Evolutionary conservation across 2,797 vertebrate genomes (phyloP), one percentile per base, ranked within the genome.

Genomic region (Gastrophryne carolinensis): DNA sequence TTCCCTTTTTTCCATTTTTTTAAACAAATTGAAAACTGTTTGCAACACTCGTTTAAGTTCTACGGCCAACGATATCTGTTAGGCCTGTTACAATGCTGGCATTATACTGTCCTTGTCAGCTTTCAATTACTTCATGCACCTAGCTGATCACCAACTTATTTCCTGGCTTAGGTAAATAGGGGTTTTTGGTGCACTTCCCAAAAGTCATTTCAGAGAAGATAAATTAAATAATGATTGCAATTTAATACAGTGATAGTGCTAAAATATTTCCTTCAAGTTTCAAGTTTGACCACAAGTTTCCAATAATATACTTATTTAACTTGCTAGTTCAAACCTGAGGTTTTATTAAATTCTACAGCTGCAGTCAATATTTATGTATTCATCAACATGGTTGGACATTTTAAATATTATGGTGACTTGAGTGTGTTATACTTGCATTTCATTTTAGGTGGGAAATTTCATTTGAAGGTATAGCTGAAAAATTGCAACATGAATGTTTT

Each of bases 341-440:
- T 84, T 92, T 91, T 92, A 92, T 91, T 91, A 92, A 90, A 91
- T 90, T 90, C 88, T 90, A 91, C 89, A 92, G 89, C 89, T 92
- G 90, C 85, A 88, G 85, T 87, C 85, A 87, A 83, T 90, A 91
- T 92, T 90, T 90, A 92, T 88, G 89, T 81, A 86, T 87, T 90
- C 86, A 84, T 86, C 87, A 87, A 89, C 79, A 82, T 88, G 87
- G 79, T 81, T 84, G 88, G 87, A 90, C 86, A 86, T 87, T 88
- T 89, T 86, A 88, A 90, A 88, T 87, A 90, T 85, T 84, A 82
- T 82, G 84, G 80, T 86, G 72, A 79, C 86, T 81, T 82, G 82
- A 83, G 81, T 80, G 81, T 87, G 84, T 86, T 75, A 66, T 61
- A 84, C 81, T 86, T 80, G 75, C 79, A 80, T 81, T 83, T 85